Conservation (phyloP, 2,888 invertebrate species). For the Megaustenia siamemsis region DNA sequence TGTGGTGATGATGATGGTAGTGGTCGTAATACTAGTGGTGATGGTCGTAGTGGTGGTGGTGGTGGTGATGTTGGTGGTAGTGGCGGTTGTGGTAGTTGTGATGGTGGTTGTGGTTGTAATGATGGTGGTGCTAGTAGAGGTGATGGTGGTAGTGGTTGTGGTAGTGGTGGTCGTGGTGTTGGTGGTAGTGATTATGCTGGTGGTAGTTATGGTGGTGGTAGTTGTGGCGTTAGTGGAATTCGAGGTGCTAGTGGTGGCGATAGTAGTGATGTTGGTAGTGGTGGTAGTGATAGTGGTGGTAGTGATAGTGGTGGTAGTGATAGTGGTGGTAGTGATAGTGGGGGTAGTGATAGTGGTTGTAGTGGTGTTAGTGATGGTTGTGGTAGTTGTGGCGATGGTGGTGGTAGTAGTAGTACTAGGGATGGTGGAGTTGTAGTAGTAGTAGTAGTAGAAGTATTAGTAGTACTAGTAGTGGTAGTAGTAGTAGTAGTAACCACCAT, state of each 20-base stretch:
- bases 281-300: constrained; percentile 6
- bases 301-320: not conserved
- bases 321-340: constrained; percentile 29
- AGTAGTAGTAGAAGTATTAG: constrained; percentile 41
- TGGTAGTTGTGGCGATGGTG: not conserved
- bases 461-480: constrained; percentile 34
- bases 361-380: not conserved
- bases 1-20: not conserved
- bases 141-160: not conserved
- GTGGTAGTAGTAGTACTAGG: constrained; percentile 18
- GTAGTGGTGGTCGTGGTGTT: not conserved
- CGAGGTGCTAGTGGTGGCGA: not conserved
- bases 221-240: not conserved
- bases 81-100: not conserved
- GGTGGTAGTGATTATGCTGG: not conserved
- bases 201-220: not conserved
- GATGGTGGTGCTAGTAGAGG: not conserved
- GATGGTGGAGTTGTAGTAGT: constrained; percentile 33
- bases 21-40: not conserved
- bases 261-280: constrained; percentile 8
- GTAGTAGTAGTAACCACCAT: too few relatives aligned
- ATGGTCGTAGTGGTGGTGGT: not conserved
- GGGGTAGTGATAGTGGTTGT: constrained; percentile 4
- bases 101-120: not conserved
- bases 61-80: not conserved